phyloP scores from a whole-genome alignment of 2,797 vertebrate species.

The Eleutherodactylus coqui region DNA sequence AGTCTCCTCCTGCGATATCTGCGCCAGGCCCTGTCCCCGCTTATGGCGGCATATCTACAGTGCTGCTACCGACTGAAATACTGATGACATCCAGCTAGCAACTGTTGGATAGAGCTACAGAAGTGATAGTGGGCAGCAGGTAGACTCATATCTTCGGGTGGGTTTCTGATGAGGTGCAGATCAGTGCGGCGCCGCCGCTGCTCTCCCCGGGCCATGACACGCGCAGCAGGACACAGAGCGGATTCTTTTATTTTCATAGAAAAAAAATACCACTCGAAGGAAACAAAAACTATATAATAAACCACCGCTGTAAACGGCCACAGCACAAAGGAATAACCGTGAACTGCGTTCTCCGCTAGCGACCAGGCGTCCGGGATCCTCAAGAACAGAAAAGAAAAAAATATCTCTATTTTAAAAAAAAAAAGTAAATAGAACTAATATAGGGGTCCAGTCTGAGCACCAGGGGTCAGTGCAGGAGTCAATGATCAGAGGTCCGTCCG shows the following conservation, averaged over 20 bases:
- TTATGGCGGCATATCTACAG: too few relatives aligned
- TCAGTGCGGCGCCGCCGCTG: neutral
- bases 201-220: neutral
- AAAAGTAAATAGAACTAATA: slow-evolving; percentile 32
- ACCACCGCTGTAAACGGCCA: neutral
- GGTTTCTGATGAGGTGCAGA: too few relatives aligned
- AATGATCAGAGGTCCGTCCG: slow-evolving; percentile 85
- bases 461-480: slow-evolving; percentile 20
- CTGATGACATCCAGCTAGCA: too few relatives aligned
- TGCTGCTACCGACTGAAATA: neutral
- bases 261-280: slow-evolving; percentile 36
- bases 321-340: too few relatives aligned
- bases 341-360: too few relatives aligned
- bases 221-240: slow-evolving; percentile 33
- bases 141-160: too few relatives aligned
- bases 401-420: slow-evolving; percentile 14
- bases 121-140: too few relatives aligned
- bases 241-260: slow-evolving; percentile 62
- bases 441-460: slow-evolving; percentile 10
- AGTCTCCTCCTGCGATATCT: too few relatives aligned
- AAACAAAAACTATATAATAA: neutral
- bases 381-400: neutral
- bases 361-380: too few relatives aligned
- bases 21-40: neutral
- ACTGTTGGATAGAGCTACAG: too few relatives aligned